phyloP scores from a whole-genome alignment of 1,140 invertebrate genomes.

The Meloidogyne chitwoodi region DNA sequence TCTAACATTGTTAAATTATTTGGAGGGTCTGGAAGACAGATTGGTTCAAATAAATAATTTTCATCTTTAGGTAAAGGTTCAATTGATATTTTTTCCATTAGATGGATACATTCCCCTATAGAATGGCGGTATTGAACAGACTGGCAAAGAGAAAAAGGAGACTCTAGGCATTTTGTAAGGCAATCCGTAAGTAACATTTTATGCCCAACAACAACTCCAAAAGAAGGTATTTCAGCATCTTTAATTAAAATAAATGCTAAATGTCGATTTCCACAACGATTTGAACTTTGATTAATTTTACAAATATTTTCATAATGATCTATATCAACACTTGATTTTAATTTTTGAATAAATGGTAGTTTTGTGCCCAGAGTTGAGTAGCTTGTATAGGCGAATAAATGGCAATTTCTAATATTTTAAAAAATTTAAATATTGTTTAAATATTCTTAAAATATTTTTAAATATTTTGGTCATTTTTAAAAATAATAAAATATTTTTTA shows the following conservation, averaged over 20 bases:
- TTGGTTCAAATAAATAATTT: conserved; percentile 41
- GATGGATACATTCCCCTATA: conserved; percentile 36
- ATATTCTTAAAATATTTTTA: too few species aligned
- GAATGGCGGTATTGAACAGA: conserved; percentile 35
- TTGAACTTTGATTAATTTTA: conserved; percentile 6
- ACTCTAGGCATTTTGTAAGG: conserved; percentile 29
- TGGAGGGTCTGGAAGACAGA: conserved; percentile 32
- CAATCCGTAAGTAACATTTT: conserved; percentile 13
- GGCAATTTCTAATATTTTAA: neutral
- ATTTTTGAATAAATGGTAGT: conserved; percentile 1
- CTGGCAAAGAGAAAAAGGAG: conserved; percentile 30
- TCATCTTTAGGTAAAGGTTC: conserved; percentile 20
- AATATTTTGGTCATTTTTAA: too few species aligned
- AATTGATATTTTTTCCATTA: conserved; percentile 18
- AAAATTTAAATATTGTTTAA: too few species aligned
- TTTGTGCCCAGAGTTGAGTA: neutral
- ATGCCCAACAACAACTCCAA: conserved; percentile 4
- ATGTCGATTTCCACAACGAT: conserved; percentile 23
- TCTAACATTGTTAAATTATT: conserved; percentile 15
- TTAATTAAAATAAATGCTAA: conserved; percentile 40
- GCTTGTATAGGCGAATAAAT: neutral
- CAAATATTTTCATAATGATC: conserved; percentile 39
- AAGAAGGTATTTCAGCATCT: conserved; percentile 23
- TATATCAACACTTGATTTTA: conserved; percentile 15
- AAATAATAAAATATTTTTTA: neutral